phyloP scores from a whole-genome alignment of 2,797 vertebrate species.

The Calcarius lapponicus region DNA sequence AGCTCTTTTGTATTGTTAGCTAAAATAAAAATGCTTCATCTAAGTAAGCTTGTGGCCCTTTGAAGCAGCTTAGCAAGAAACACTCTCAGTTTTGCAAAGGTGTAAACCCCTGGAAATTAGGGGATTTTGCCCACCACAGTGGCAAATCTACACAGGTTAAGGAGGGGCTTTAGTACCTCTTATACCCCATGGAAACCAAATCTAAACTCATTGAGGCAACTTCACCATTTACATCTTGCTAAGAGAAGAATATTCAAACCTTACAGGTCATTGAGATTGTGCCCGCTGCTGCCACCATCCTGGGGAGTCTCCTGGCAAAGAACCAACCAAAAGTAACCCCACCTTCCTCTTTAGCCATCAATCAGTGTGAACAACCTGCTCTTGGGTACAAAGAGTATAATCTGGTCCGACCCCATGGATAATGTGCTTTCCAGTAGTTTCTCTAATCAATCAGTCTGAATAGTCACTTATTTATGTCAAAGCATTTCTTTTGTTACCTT shows the following conservation, averaged over 20 bases:
- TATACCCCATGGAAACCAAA: background rate
- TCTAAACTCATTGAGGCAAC: background rate
- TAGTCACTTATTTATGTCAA: background rate
- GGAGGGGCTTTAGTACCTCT: background rate
- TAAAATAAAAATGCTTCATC: background rate
- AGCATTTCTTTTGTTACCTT: background rate
- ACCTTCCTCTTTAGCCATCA: background rate
- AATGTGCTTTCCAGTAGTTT: background rate
- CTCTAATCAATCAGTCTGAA: background rate
- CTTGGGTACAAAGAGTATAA: background rate
- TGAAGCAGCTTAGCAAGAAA: background rate
- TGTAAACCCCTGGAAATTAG: background rate
- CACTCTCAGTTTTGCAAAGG: background rate
- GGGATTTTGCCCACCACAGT: background rate
- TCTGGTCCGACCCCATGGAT: background rate
- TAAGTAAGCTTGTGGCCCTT: background rate
- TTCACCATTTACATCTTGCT: background rate
- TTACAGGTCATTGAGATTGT: background rate
- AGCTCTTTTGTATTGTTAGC: background rate
- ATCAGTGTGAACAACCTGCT: accelerated
- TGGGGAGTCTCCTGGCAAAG: background rate
- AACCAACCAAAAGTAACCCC: background rate
- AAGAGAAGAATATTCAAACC: background rate
- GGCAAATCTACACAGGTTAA: background rate
- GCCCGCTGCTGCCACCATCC: background rate